These are phyloP conservation scores for Malacoctenus gilli DNA, from an alignment of 2,797 vertebrate species.

Conservation along the genomic window DNA sequence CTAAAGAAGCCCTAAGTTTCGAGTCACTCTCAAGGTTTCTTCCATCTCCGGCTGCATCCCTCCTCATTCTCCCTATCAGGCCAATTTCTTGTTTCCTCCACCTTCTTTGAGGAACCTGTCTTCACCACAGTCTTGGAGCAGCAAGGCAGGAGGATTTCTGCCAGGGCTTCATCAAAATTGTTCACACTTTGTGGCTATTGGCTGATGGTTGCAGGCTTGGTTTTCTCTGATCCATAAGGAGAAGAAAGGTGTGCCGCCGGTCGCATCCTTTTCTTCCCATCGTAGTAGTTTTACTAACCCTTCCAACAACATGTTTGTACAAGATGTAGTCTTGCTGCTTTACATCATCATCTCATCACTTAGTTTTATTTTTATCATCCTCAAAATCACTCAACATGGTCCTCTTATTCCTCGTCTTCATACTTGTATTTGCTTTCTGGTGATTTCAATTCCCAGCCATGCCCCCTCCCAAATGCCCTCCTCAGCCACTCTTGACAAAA, in stretches of 20 bases:
- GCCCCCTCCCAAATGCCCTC: constrained; percentile 27
- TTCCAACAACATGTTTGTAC: background rate
- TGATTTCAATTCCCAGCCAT: constrained; percentile 51
- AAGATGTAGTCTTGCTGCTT: constrained; percentile 28
- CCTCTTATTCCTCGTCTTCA: too few relatives aligned
- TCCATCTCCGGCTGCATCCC: too few relatives aligned
- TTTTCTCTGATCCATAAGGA: background rate
- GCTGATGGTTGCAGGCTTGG: constrained; percentile 14
- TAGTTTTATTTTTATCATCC: constrained; percentile 9
- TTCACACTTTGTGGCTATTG: constrained; percentile 21
- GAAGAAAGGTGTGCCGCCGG: background rate
- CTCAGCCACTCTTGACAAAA: constrained; percentile 59
- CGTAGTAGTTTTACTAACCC: constrained; percentile 10
- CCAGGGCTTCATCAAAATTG: constrained; percentile 12
- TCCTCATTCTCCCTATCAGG: constrained; percentile 12
- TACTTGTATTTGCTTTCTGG: too few relatives aligned
- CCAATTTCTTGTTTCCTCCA: background rate
- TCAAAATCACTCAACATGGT: too few relatives aligned
- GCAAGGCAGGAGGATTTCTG: constrained; percentile 32
- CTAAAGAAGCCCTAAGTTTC: too few relatives aligned
- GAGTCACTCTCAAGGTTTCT: too few relatives aligned
- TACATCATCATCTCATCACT: background rate
- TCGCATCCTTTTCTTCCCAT: constrained; percentile 12
- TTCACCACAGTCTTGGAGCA: constrained; percentile 4
- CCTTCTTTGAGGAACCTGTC: background rate